Base-by-base conservation (phyloP, 2,797 vertebrate species). In the Notamacropus eugenii region DNA sequence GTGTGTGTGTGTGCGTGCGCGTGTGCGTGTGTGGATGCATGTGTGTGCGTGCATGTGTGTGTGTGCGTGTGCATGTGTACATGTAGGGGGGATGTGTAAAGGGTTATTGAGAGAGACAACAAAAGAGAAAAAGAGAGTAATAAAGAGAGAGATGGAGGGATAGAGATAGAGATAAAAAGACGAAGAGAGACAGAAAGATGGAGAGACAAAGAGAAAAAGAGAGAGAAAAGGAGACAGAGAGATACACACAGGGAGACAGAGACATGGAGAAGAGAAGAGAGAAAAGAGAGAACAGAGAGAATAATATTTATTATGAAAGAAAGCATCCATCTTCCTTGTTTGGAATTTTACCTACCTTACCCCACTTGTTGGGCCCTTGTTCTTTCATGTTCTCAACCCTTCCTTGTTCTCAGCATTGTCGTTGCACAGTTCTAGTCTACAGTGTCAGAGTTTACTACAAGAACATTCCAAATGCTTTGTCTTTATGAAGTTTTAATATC, bases 71-170 rank as follows among this genome's bases (percentile, higher is more conserved):
- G 28, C 29, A 9, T 58, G 57, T n/a, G 4, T 67, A 4, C 16
- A 4, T 34, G 58, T n/a, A 1, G 8, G 57, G 27, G 24, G 27
- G 5, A 1, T 8, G 9, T 1, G 4, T 12, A 31, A 29, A 11
- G 29, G 11, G 2, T 11, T 28, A 11, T 56, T 56, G 58, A 59
- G 19, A 82, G 67, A 74, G 14, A 62, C 1, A 14, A 34, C 57
- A 58, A 27, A 67, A 19, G 62, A n/a, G 31, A 19, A 34, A 56
- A 56, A 24, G 55, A 59, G 58, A 31, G 29, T 22, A 56, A 55
- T 55, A 55, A 16, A 55, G 16, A 58, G 57, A 52, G 52, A 52
- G 52, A 52, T 24, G 5, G 56, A 62, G 0, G 29, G 59, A 62
- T 2, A 34, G 58, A 59, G 1, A 59, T 10, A 59, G 9, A 59